Conservation (phyloP, 1,140 invertebrate species). For the Liolophura sinensis region DNA sequence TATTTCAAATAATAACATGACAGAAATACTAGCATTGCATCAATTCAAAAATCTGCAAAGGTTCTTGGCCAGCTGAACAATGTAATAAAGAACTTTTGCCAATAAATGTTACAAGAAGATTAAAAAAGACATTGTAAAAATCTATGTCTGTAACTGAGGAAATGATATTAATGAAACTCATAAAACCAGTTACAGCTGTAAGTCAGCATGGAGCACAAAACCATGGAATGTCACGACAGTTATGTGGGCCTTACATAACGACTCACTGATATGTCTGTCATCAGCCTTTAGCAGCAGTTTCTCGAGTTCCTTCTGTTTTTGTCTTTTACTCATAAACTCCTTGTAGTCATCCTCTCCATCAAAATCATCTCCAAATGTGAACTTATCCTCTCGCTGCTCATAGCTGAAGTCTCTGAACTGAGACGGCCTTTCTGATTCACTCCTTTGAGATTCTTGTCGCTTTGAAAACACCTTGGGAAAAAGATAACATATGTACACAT, state of each 20-base stretch:
- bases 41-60: too few relatives aligned
- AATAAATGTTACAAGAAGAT: not conserved
- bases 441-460: slow-evolving; percentile 1
- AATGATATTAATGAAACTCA: not conserved
- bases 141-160: not conserved
- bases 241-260: not conserved
- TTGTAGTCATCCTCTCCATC: slow-evolving; percentile 15
- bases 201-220: not conserved
- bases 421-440: not conserved
- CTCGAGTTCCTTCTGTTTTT: slow-evolving; percentile 40
- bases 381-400: too few relatives aligned
- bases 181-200: not conserved
- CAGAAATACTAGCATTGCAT: too few relatives aligned
- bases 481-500: not conserved
- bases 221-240: too few relatives aligned
- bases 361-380: slow-evolving; percentile 9
- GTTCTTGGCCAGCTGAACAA: not conserved
- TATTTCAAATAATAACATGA: too few relatives aligned
- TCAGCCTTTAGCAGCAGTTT: slow-evolving; percentile 40
- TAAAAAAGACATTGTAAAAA: too few relatives aligned
- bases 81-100: not conserved
- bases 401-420: too few relatives aligned
- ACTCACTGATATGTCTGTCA: slow-evolving; percentile 39
- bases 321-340: slow-evolving; percentile 21
- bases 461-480: slow-evolving; percentile 4